phyloP scores from a whole-genome alignment of 2,888 invertebrate species.

The Agonopterix arenella region DNA sequence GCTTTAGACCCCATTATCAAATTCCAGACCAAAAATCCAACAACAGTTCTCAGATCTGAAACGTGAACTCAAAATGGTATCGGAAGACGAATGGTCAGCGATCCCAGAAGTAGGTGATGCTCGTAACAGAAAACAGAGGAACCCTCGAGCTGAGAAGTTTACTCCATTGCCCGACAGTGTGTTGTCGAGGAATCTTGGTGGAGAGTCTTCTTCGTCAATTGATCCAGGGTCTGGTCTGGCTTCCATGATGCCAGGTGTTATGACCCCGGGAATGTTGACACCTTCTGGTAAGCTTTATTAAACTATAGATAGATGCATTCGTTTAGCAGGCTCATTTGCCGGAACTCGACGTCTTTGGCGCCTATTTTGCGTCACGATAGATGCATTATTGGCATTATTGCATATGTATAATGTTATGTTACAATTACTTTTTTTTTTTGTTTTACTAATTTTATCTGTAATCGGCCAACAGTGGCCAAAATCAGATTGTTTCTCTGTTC shows the following conservation, averaged over 20 bases:
- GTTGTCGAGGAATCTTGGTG: conserved; percentile 89
- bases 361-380: too few relatives aligned
- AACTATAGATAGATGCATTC: too few relatives aligned
- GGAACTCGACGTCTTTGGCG: too few relatives aligned
- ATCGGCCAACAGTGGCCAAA: too few relatives aligned
- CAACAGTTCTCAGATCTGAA: conserved; percentile 99
- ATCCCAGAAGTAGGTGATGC: conserved; percentile 99
- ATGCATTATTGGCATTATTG: too few relatives aligned
- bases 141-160: conserved; percentile 96
- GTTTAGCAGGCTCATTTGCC: too few relatives aligned
- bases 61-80: conserved; percentile 87
- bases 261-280: conserved; percentile 91
- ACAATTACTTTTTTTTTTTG: too few relatives aligned
- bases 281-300: conserved; percentile 88
- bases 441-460: too few relatives aligned
- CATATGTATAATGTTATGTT: too few relatives aligned
- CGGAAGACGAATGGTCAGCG: conserved; percentile 96
- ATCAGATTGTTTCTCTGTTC: too few relatives aligned
- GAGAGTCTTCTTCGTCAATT: conserved; percentile 85
- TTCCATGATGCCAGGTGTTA: conserved; percentile 90
- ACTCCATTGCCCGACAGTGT: conserved; percentile 99
- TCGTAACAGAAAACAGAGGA: conserved; percentile 96
- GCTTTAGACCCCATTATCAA: background rate
- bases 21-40: conserved; percentile 94
- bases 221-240: conserved; percentile 92